A percentile compares a stretch with the other conserved stretches of the same genome.
Evolutionary conservation across 2,797 vertebrate species (phyloP).

Genomic region (Phylloscopus collybita): DNA sequence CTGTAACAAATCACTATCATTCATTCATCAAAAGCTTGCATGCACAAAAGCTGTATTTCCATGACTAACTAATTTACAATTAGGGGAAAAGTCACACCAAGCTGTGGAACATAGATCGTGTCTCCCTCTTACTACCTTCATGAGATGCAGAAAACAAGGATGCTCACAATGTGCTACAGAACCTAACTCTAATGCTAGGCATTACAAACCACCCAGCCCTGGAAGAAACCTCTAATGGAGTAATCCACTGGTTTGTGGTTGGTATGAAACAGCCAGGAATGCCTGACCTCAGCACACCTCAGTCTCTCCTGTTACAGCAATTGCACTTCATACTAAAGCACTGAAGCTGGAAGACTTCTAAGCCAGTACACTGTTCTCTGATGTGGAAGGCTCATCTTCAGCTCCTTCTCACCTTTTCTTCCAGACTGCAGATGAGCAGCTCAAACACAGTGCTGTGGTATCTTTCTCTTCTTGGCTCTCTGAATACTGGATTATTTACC

Average conservation of each 20-base stretch:
- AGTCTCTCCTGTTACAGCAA: not conserved
- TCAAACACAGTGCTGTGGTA: not conserved
- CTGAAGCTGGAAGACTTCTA: not conserved
- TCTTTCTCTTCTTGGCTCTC: not conserved
- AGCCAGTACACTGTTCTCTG: no score
- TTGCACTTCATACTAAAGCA: not conserved
- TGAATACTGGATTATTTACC: not conserved
- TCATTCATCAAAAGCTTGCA: not conserved
- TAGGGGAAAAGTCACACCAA: not conserved
- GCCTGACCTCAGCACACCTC: not conserved
- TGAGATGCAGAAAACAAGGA: not conserved
- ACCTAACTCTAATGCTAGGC: not conserved
- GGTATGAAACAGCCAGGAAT: not conserved
- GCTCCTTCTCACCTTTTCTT: not conserved
- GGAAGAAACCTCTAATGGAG: not conserved
- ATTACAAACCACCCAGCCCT: not conserved
- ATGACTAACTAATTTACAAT: not conserved
- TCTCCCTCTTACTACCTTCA: not conserved
- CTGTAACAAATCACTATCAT: not conserved
- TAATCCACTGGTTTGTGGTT: not conserved
- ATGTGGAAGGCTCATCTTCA: not conserved
- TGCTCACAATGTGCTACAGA: rapidly evolving
- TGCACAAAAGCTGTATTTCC: not conserved
- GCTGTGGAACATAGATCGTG: not conserved
- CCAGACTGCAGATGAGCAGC: not conserved